Percentiles rank a stretch among this genome's conserved stretches.
These are phyloP conservation scores for Lethrus apterus DNA, from an alignment of 1,140 invertebrate genomes.

Conservation along the genomic window DNA sequence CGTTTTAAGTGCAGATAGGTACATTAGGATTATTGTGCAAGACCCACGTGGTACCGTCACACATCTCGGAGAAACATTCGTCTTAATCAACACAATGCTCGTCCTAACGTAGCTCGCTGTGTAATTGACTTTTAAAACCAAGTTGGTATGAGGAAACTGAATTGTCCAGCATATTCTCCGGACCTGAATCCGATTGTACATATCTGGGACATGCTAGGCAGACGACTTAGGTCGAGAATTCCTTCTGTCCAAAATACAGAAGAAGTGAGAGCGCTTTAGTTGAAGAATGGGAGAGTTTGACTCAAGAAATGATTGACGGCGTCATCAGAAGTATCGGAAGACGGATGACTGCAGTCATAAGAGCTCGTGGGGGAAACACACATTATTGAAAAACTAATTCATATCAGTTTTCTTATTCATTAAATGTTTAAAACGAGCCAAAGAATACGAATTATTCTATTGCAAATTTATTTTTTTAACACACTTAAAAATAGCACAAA, in stretches of 20 bases:
- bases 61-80: background rate
- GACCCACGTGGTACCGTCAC: background rate
- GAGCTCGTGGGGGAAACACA: background rate
- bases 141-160: slow-evolving; percentile 1
- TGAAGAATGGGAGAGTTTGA: background rate
- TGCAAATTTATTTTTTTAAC: too few relatives aligned
- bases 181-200: slow-evolving; percentile 18
- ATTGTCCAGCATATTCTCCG: slow-evolving; percentile 10
- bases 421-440: too few relatives aligned
- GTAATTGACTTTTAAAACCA: slow-evolving; percentile 3
- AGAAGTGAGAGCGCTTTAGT: background rate
- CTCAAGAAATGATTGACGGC: background rate
- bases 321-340: background rate
- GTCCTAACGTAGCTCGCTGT: background rate
- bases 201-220: slow-evolving; percentile 9
- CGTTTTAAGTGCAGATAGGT: background rate
- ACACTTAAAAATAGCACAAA: too few relatives aligned
- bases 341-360: background rate
- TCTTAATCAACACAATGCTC: background rate
- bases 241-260: background rate
- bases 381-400: too few relatives aligned
- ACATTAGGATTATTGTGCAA: background rate
- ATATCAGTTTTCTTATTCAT: too few relatives aligned
- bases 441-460: too few relatives aligned
- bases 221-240: slow-evolving; percentile 1